Evolutionary conservation across 1,140 invertebrate species (phyloP).

Genomic region (Chrysoperla carnea): DNA sequence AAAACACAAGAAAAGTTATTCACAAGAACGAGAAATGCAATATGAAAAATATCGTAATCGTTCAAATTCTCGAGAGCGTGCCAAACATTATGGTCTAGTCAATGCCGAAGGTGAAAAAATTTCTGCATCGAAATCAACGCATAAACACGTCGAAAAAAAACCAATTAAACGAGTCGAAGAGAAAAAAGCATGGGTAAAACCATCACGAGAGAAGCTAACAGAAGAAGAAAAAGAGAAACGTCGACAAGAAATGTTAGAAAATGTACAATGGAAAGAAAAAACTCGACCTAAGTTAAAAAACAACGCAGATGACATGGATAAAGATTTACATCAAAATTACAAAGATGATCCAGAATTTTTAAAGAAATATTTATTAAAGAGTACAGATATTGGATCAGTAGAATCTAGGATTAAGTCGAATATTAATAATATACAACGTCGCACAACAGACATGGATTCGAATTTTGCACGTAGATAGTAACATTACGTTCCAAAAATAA

Average conservation of each 20-base stretch:
- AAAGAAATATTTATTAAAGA: constrained; percentile 46
- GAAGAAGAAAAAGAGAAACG: constrained; percentile 52
- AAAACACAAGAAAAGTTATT: no score
- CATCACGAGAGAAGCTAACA: constrained; percentile 26
- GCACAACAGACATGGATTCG: constrained; percentile 41
- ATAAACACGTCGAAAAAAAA: constrained; percentile 1
- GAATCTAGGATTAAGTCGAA: constrained; percentile 64
- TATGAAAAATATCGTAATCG: no score
- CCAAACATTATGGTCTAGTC: constrained; percentile 25
- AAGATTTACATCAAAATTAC: constrained; percentile 22
- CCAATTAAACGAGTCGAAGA: constrained; percentile 5
- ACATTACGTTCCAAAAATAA: neutral
- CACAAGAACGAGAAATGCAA: no score
- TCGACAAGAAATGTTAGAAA: constrained; percentile 64
- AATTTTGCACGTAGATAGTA: constrained; percentile 45
- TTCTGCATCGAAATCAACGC: constrained; percentile 4
- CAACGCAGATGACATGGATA: constrained; percentile 41
- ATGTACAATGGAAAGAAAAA: constrained; percentile 53
- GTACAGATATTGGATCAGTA: constrained; percentile 42
- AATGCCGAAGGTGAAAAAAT: constrained; percentile 27
- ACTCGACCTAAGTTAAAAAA: constrained; percentile 40
- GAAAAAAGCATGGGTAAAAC: constrained; percentile 11
- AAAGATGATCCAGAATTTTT: constrained; percentile 29
- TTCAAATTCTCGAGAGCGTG: constrained; percentile 9
- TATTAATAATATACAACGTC: constrained; percentile 63